A percentile compares a stretch with the other conserved stretches of the same genome.
Conservation (phyloP, 1,140 invertebrate species). For the Epicauta chinensis region DNA sequence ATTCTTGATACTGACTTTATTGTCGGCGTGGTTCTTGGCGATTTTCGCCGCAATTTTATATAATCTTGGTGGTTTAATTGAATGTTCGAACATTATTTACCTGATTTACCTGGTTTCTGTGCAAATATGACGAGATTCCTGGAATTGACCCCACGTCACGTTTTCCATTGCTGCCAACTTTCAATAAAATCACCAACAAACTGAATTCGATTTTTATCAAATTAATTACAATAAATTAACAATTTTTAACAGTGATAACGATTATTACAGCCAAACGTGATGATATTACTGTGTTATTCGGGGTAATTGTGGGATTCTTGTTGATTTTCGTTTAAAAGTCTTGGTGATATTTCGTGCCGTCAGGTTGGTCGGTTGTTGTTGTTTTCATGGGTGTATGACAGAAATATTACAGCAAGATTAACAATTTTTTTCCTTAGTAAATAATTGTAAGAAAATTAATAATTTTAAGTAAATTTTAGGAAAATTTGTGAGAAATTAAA, state of each 20-base stretch:
- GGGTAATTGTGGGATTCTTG: not conserved
- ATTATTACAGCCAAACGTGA: no score
- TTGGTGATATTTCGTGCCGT: constrained; percentile 3
- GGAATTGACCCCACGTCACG: constrained; percentile 19
- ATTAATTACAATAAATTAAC: no score
- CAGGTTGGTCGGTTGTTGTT: constrained; percentile 11
- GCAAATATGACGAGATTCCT: not conserved
- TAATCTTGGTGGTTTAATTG: constrained; percentile 66
- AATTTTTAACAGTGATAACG: no score
- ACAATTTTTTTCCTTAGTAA: constrained; percentile 4
- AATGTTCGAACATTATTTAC: constrained; percentile 54
- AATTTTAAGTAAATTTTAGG: not conserved
- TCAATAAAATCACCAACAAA: not conserved
- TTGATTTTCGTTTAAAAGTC: not conserved
- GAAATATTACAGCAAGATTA: constrained; percentile 16
- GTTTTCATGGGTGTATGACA: constrained; percentile 25
- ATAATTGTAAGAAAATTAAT: not conserved
- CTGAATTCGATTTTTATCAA: not conserved
- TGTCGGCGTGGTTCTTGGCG: constrained; percentile 54
- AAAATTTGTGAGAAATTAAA: not conserved
- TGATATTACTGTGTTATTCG: not conserved
- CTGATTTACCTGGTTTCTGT: constrained; percentile 1
- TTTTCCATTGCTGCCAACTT: constrained; percentile 5
- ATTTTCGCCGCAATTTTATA: constrained; percentile 67
- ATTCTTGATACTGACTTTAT: constrained; percentile 64